phyloP scores from a whole-genome alignment of 1,140 invertebrate species.

The Hypothenemus hampei region DNA sequence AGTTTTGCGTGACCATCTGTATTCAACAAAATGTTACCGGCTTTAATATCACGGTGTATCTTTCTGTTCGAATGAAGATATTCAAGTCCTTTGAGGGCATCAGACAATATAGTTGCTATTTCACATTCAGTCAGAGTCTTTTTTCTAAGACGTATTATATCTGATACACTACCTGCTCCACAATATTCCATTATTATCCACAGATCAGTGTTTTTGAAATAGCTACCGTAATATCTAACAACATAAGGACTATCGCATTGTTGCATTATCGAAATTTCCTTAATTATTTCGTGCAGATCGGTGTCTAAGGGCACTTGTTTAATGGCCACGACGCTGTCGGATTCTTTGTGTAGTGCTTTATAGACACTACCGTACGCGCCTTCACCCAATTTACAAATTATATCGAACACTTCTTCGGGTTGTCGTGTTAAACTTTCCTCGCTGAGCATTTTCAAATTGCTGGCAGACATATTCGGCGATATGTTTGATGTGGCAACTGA shows the following conservation, averaged over 20 bases:
- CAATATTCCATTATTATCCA: slow-evolving; percentile 99
- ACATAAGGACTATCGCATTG: slow-evolving; percentile 99
- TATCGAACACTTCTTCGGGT: slow-evolving; percentile 98
- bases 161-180: slow-evolving; percentile 96
- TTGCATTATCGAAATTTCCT: slow-evolving; percentile 99
- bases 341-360: slow-evolving; percentile 91
- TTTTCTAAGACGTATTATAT: slow-evolving; percentile 95
- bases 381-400: slow-evolving; percentile 96
- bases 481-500: neutral
- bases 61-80: slow-evolving; percentile 94
- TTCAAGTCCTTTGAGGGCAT: slow-evolving; percentile 93
- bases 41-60: slow-evolving; percentile 95
- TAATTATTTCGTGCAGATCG: slow-evolving; percentile 99
- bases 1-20: slow-evolving; percentile 98
- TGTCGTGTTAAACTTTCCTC: slow-evolving; percentile 92
- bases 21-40: slow-evolving; percentile 97
- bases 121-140: slow-evolving; percentile 95
- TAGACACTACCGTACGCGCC: slow-evolving; percentile 74
- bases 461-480: slow-evolving; percentile 41
- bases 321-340: slow-evolving; percentile 94
- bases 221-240: slow-evolving; percentile 99
- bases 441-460: slow-evolving; percentile 89
- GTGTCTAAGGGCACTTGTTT: slow-evolving; percentile 99
- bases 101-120: slow-evolving; percentile 92
- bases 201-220: slow-evolving; percentile 98